These are phyloP conservation scores for Corythaeola cristata DNA, from an alignment of 2,113 vertebrate genomes.

Conservation along the genomic window DNA sequence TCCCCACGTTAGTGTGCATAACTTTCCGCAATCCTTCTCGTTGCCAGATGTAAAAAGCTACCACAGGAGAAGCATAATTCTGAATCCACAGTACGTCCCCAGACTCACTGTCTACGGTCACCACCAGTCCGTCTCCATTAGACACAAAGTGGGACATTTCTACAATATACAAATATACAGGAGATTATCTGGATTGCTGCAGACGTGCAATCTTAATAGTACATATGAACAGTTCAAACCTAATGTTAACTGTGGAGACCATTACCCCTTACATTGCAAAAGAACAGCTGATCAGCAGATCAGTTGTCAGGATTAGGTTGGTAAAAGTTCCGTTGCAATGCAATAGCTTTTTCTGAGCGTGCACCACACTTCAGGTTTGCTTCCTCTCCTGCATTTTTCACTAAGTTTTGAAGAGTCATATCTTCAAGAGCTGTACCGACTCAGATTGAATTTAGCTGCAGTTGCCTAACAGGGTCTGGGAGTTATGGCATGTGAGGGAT, in stretches of 20 bases:
- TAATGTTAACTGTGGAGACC: not conserved
- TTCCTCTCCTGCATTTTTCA: not conserved
- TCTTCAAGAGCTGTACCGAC: not conserved
- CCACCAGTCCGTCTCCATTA: constrained; percentile 95
- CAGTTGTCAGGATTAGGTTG: not conserved
- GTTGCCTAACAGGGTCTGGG: not conserved
- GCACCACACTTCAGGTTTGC: not conserved
- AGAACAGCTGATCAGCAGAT: not conserved
- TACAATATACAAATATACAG: constrained; percentile 22
- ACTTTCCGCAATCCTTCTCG: constrained; percentile 91
- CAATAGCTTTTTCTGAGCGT: not conserved
- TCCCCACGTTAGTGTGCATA: constrained; percentile 90
- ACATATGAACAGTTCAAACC: not conserved
- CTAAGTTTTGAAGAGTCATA: not conserved
- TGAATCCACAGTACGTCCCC: constrained; percentile 95
- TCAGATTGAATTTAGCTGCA: not conserved
- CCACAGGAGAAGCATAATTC: constrained; percentile 96
- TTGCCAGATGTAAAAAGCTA: constrained; percentile 98
- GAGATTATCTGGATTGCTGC: not conserved
- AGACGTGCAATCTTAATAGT: not conserved
- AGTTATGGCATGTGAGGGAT: not conserved
- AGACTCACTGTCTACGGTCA: constrained; percentile 94
- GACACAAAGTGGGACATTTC: constrained; percentile 98
- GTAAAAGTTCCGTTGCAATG: not conserved
- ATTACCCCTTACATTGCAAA: not conserved